Base-by-base conservation (phyloP, 2,797 vertebrate genomes). In the Mallotus villosus region DNA sequence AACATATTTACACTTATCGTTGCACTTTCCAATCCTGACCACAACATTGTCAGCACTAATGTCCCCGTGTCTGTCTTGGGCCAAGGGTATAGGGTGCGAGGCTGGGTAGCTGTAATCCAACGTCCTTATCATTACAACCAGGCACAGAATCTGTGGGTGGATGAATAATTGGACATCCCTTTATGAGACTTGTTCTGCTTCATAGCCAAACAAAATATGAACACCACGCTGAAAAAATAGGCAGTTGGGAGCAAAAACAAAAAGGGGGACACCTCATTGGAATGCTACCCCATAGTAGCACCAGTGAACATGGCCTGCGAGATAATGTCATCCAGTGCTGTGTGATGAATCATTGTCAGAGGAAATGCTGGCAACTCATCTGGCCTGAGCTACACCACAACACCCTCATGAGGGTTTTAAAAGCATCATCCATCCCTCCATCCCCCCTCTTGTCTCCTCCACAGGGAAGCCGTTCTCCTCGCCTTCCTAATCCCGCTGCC, bases 401-500 rank as follows among this genome's bases (percentile, higher is more conserved):
- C 24, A n/a, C 58, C 12, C 19, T 22, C 19, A 22, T 21, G 29
- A n/a, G 51, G 17, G 17, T 32, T n/a, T 12, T 12, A 68, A 16
- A 67, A 27, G 37, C 64, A 71, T 71, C 24, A 63, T 21, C 41
- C 63, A 62, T 46, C 29, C 32, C 49, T 64, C 41, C 9, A 34
- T 25, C 41, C 63, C 63, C 62, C 37, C 29, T 51, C 62, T 63
- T 29, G 4, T 32, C n/a, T 63, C 62, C 59, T 49, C 34, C 53
- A 46, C 63, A 59, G 72, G 67, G 68, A 63, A 68, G 67, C 70
- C 68, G 75, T 41, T 69, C 70, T 55, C 24, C 25, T 55, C 65
- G 5, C 25, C n/a, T 22, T 8, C 51, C 19, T 90, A 88, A 91
- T 86, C 88, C 73, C 58, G 22, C 68, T 80, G 74, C 71, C 78